phyloP scores from a whole-genome alignment of 2,888 invertebrate genomes.

The Andrena bucephala region DNA sequence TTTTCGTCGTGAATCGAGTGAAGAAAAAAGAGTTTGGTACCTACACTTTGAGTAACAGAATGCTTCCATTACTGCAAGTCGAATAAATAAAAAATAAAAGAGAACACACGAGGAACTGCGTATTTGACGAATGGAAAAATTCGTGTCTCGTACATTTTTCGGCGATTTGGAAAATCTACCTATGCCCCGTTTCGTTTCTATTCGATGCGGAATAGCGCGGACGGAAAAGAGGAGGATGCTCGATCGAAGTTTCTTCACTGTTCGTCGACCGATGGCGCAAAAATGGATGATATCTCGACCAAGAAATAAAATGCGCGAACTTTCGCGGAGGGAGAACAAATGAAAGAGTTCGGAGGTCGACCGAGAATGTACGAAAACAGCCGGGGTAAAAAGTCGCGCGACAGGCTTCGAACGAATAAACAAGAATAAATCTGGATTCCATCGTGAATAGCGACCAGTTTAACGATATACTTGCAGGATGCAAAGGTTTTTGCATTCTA shows the following conservation, averaged over 20 bases:
- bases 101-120: background rate
- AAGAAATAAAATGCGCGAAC: constrained; percentile 57
- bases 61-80: background rate
- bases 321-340: constrained; percentile 32
- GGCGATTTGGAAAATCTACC: background rate
- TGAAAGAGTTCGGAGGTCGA: constrained; percentile 70
- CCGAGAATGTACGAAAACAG: constrained; percentile 67
- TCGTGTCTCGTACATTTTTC: background rate
- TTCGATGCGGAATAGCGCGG: background rate
- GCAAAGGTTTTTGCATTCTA: constrained; percentile 29
- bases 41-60: background rate
- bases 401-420: constrained; percentile 61
- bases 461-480: constrained; percentile 42
- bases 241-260: constrained; percentile 41
- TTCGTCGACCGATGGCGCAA: constrained; percentile 33
- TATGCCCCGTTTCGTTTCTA: background rate
- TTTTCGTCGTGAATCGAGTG: background rate
- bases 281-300: constrained; percentile 44
- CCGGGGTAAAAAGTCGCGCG: constrained; percentile 61
- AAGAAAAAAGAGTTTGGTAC: background rate
- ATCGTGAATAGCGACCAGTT: constrained; percentile 46
- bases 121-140: constrained; percentile 7
- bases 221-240: constrained; percentile 37
- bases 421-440: constrained; percentile 64
- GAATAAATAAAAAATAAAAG: background rate